Evolutionary conservation across 1,140 invertebrate species (phyloP), one percentile per base, ranked within the genome.

Genomic region (Drosophila simulans): DNA sequence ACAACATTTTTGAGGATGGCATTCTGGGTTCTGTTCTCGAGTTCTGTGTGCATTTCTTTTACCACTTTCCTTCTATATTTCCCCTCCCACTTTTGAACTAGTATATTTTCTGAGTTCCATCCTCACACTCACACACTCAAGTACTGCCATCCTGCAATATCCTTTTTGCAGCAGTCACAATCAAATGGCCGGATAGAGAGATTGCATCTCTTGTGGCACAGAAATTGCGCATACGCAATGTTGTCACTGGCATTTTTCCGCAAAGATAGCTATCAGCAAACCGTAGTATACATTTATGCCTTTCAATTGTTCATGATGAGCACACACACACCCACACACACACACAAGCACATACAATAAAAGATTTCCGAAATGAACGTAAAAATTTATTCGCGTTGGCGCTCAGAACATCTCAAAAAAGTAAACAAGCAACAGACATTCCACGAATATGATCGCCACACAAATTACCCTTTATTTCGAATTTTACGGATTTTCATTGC

Each of bases 161-260:
- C 45, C 46, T 35, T 35, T 57, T 49, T 31, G 45, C 57, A 53
- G 48, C 58, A 35, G 43, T 63, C 58, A 69, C 60, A 69, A 64
- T 59, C 25, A 68, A 46, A 59, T 46, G 51, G 45, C 51, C 25
- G 22, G 64, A 66, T 59, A 37, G 42, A 58, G 58, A 72, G 54
- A 17, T 48, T 40, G 43, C 59, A 75, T 76, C 45, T 42, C 54
- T 12, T 63, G 53, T 60, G 59, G 25, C 52, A 51, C n/a, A 46
- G 15, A 56, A 59, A 75, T 70, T 70, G 55, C 65, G 59, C 45
- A 80, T 66, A 66, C 78, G 62, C 57, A 49, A 52, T 77, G 49
- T 63, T 68, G 48, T 52, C 57, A 57, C 37, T 46, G 65, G 31
- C 22, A 45, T 43, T 45, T 55, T 63, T 34, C 22, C 49, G 17